A percentile compares a stretch with the other conserved stretches of the same genome.
Conservation (phyloP, 2,113 vertebrate species). For the Rhadina sibilatrix region DNA sequence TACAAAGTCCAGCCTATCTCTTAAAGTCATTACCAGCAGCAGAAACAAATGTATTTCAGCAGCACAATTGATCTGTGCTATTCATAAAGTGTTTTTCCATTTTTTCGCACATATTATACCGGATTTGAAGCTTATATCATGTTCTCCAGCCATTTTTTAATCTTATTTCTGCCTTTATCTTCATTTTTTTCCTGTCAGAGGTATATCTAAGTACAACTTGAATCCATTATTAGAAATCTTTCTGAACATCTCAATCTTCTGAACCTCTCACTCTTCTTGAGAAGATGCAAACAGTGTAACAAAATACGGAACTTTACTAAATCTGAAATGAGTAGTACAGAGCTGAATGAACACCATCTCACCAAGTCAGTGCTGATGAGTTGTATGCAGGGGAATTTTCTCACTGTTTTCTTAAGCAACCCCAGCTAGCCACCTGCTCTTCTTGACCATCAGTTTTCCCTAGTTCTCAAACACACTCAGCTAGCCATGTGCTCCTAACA, state of each 20-base stretch:
- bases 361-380: background rate
- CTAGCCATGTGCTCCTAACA: fast-evolving
- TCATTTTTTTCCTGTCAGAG: background rate
- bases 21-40: background rate
- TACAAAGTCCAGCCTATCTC: background rate
- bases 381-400: background rate
- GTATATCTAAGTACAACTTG: background rate
- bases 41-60: background rate
- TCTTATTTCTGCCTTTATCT: background rate
- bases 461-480: background rate
- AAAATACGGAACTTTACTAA: background rate
- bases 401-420: background rate
- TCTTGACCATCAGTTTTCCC: background rate
- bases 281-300: background rate
- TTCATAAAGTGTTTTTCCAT: background rate
- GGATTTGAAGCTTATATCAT: background rate
- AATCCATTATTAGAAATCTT: background rate
- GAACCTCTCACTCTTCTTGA: background rate
- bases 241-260: background rate
- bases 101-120: background rate
- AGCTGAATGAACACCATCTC: background rate
- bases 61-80: background rate
- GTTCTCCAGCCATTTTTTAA: background rate
- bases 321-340: background rate
- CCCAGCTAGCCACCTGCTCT: fast-evolving